These are phyloP conservation scores for Antrozous pallidus DNA, from an alignment of 2,797 vertebrate species.

Conservation along the genomic window DNA sequence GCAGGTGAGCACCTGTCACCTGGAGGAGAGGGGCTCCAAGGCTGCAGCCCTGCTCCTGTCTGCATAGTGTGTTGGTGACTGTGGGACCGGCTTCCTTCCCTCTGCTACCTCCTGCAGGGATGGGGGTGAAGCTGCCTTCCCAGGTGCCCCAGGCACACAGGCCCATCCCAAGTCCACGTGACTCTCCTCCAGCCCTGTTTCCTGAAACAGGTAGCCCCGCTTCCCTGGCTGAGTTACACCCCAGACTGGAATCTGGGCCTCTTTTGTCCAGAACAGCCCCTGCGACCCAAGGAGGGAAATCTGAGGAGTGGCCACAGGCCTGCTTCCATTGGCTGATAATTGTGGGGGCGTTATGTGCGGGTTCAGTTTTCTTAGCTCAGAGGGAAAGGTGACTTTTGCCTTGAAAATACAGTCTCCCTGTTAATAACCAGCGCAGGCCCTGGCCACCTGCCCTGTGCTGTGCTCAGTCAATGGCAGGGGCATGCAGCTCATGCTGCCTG, in stretches of 20 bases:
- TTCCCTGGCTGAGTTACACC: not conserved
- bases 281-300: not conserved
- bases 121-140: rapidly evolving
- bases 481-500: not conserved
- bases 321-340: not conserved
- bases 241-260: not conserved
- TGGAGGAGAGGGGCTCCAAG: not conserved
- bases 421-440: conserved; percentile 52
- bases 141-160: not conserved
- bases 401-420: conserved; percentile 60
- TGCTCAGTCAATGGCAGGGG: not conserved
- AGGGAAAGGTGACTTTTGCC: conserved; percentile 64
- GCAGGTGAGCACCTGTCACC: not conserved
- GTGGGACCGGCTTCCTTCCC: too few relatives aligned
- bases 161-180: rapidly evolving
- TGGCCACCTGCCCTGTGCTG: not conserved
- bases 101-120: rapidly evolving
- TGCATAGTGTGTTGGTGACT: rapidly evolving
- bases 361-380: conserved; percentile 41
- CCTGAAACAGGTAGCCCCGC: not conserved
- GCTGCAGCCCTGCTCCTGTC: too few relatives aligned
- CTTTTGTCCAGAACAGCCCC: rapidly evolving
- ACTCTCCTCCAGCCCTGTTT: too few relatives aligned
- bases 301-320: not conserved
- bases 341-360: conserved; percentile 23